Evolutionary conservation across 2,888 invertebrate genomes (phyloP), one percentile per base, ranked within the genome.

Genomic region (Apantesis nais): DNA sequence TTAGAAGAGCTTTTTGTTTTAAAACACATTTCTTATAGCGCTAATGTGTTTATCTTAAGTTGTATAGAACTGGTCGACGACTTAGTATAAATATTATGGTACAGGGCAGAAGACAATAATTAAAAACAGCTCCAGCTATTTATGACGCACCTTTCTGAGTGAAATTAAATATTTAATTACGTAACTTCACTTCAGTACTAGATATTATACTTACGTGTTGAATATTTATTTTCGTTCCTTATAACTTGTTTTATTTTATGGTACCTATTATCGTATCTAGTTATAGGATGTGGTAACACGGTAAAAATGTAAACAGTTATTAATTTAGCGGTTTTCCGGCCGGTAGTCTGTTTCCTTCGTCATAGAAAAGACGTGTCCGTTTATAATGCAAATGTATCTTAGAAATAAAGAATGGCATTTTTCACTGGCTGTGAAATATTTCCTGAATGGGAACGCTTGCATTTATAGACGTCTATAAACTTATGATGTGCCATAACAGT

Each of bases 301-400:
- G 86, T 90, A 87, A 91, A 89, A 88, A 85, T 85, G 83, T 84
- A 83, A 89, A 90, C 86, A 85, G 88, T 89, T 90, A 88, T 90
- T 91, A 90, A 89, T 89, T 90, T 87, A 87, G 90, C 83, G 90
- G 92, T 91, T 92, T 90, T 88, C 90, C 88, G 85, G 84, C 76
- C 74, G 77, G 75, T 72, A 78, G 75, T 77, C 74, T 76, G 78
- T 74, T 75, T 65, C 65, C 72, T 76, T 39, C 63, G 39, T 72
- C 37, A 61, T 73, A 72, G 37, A 77, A 74, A 78, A 78, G 74
- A 63, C 74, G 74, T 62, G 64, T 55, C 58, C 22, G 72, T 77
- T 74, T 72, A 78, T 75, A 75, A 76, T 80, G 72, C 62, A 71
- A 72, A 74, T 71, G 76, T 75, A 83, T 85, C 80, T 83, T 77